Evolutionary conservation across 2,113 vertebrate genomes (phyloP).

Genomic region (Andinoacara biseriatus): DNA sequence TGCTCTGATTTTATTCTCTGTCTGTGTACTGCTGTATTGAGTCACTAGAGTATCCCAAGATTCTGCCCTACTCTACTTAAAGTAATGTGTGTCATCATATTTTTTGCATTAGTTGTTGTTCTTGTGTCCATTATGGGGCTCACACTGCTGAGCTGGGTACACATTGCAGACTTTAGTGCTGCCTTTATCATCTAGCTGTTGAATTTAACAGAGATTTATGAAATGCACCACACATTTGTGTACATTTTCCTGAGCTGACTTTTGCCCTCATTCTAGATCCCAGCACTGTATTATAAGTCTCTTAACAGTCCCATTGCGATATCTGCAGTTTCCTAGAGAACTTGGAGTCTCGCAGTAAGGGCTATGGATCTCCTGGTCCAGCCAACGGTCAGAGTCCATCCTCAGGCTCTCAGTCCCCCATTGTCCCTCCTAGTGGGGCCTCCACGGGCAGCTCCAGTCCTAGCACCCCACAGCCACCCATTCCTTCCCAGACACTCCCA

Average conservation of each 20-base stretch:
- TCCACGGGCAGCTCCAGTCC: conserved; percentile 92
- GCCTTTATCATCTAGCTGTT: not conserved
- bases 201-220: conserved; percentile 6
- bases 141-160: not conserved
- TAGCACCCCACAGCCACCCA: conserved; percentile 83
- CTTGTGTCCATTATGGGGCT: not conserved
- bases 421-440: conserved; percentile 82
- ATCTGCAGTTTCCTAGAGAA: conserved; percentile 90
- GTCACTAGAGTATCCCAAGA: not conserved
- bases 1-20: not conserved
- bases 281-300: not conserved
- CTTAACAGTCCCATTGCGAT: not conserved
- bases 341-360: conserved; percentile 88
- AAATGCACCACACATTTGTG: not conserved
- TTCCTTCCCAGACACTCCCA: conserved; percentile 58
- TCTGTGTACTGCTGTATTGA: not conserved
- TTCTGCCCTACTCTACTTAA: not conserved
- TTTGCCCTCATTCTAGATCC: not conserved
- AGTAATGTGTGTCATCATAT: not conserved
- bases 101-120: not conserved
- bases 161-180: not conserved
- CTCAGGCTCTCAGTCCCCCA: conserved; percentile 92
- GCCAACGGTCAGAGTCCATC: conserved; percentile 92
- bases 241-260: not conserved
- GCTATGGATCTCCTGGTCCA: conserved; percentile 79